Conservation (phyloP, 2,113 vertebrate species). For the Campylorhamphus procurvoides region DNA sequence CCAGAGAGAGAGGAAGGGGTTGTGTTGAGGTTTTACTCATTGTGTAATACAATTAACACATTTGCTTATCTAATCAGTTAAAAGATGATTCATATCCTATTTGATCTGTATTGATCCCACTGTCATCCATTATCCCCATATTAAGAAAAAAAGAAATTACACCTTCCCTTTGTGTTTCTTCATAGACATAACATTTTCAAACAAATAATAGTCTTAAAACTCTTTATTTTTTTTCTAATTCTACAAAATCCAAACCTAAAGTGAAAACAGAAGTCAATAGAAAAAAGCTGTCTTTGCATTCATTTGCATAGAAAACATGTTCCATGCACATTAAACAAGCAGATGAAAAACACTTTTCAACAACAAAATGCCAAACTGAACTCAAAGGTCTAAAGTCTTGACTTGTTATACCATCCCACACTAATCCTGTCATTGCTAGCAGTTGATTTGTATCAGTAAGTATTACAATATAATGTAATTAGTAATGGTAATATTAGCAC, state of each 20-base stretch:
- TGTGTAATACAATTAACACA: slow-evolving; percentile 50
- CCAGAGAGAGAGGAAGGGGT: slow-evolving; percentile 9
- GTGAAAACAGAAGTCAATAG: not conserved
- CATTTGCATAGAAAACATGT: not conserved
- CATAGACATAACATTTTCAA: not conserved
- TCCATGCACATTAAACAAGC: not conserved
- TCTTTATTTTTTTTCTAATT: not conserved
- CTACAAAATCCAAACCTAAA: not conserved
- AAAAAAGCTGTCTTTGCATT: not conserved
- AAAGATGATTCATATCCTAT: slow-evolving; percentile 20
- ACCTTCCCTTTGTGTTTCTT: not conserved
- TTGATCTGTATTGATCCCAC: not conserved
- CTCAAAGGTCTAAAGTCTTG: slow-evolving; percentile 1
- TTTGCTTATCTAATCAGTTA: slow-evolving; percentile 37
- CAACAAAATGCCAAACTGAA: not conserved
- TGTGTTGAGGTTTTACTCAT: slow-evolving; percentile 62
- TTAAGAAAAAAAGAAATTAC: not conserved
- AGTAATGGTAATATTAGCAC: slow-evolving; percentile 25
- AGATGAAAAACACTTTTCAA: slow-evolving; percentile 3
- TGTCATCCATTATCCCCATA: slow-evolving; percentile 15
- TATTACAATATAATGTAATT: slow-evolving; percentile 39
- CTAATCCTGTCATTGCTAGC: not conserved
- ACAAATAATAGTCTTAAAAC: not conserved
- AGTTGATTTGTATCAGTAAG: slow-evolving; percentile 37
- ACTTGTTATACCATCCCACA: not conserved